Percentiles rank a stretch among this genome's conserved stretches.
Conservation (phyloP, 2,113 vertebrate species). For the Sebastes fasciatus region DNA sequence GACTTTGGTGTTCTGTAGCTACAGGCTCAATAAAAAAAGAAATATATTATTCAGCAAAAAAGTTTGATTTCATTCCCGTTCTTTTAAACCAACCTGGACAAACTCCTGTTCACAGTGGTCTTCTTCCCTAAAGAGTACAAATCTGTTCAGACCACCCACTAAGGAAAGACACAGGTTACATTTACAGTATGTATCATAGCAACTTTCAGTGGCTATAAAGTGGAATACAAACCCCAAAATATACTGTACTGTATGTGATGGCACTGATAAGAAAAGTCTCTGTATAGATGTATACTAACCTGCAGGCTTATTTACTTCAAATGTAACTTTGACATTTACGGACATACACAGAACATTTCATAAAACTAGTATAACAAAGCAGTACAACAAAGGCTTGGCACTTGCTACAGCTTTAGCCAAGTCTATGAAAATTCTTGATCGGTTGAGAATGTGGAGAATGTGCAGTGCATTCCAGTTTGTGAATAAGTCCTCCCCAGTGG, state of each 20-base stretch:
- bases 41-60: slow-evolving; percentile 51
- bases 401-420: slow-evolving; percentile 61
- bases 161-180: slow-evolving; percentile 56
- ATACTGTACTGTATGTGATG: slow-evolving; percentile 66
- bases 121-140: slow-evolving; percentile 53
- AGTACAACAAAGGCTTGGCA: slow-evolving; percentile 65
- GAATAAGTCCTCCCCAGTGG: slow-evolving; percentile 62
- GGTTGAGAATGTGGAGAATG: slow-evolving; percentile 76
- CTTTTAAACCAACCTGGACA: slow-evolving; percentile 15
- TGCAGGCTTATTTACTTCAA: slow-evolving; percentile 38
- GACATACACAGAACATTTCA: slow-evolving; percentile 57
- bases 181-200: slow-evolving; percentile 44
- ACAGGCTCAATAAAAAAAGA: slow-evolving; percentile 65
- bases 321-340: slow-evolving; percentile 44
- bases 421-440: slow-evolving; percentile 74
- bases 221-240: slow-evolving; percentile 71
- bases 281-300: slow-evolving; percentile 59
- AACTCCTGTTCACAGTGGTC: slow-evolving; percentile 76
- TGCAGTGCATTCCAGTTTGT: slow-evolving; percentile 19
- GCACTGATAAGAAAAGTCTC: slow-evolving; percentile 64
- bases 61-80: slow-evolving; percentile 41
- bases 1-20: slow-evolving; percentile 83
- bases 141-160: slow-evolving; percentile 52
- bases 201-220: slow-evolving; percentile 66
- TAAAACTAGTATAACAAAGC: slow-evolving; percentile 66